phyloP scores from a whole-genome alignment of 2,888 invertebrate species.

The Torymus auratus region DNA sequence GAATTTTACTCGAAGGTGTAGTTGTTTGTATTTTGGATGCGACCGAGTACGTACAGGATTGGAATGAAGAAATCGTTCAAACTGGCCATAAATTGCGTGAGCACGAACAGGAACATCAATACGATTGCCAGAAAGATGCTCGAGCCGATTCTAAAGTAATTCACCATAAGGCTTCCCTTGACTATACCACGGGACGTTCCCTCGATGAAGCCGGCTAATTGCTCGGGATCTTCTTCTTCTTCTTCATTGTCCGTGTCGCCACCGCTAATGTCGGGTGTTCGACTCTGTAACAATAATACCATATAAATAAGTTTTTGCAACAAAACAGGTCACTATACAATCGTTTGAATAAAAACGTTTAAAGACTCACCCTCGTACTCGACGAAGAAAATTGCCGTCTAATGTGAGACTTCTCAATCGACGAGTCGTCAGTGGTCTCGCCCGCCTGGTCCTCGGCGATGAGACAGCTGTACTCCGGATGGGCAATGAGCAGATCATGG shows the following conservation, averaged over 20 bases:
- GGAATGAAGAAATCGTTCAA: conserved; percentile 83
- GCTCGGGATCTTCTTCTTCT: conserved; percentile 54
- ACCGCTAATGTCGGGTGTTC: conserved; percentile 69
- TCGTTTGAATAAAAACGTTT: background rate
- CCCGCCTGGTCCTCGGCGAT: conserved; percentile 62
- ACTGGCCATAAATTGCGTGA: conserved; percentile 81
- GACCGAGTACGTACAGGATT: conserved; percentile 66
- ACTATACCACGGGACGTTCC: conserved; percentile 76
- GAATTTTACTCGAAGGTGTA: background rate
- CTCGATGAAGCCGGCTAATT: conserved; percentile 72
- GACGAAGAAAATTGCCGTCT: conserved; percentile 70
- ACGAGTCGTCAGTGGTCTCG: conserved; percentile 33
- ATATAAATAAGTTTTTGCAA: too few relatives aligned
- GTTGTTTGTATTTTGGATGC: background rate
- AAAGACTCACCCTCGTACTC: conserved; percentile 68
- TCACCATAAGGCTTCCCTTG: conserved; percentile 74
- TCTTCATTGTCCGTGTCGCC: conserved; percentile 65
- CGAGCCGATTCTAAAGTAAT: conserved; percentile 79
- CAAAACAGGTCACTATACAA: too few relatives aligned
- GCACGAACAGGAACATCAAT: conserved; percentile 77
- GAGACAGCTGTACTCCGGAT: conserved; percentile 69
- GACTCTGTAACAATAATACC: conserved; percentile 65
- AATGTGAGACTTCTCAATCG: conserved; percentile 61
- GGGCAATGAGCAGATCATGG: conserved; percentile 65
- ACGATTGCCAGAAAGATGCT: conserved; percentile 76